phyloP scores from a whole-genome alignment of 2,113 vertebrate species.

The Psophia crepitans region DNA sequence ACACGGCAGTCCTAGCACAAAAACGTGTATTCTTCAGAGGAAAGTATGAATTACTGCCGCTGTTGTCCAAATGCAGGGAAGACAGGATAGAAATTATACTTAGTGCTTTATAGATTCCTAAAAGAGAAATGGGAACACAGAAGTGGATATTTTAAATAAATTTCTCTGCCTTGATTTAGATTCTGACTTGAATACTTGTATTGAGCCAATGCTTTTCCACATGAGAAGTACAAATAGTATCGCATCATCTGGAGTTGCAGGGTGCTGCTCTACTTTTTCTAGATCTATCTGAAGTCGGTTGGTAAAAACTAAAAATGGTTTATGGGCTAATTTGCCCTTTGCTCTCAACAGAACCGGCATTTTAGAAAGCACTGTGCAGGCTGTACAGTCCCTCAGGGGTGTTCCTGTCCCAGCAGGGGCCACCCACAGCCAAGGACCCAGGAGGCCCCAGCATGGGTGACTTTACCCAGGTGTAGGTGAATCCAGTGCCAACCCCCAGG shows the following conservation, averaged over 20 bases:
- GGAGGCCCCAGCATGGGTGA: fast-evolving
- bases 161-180: background rate
- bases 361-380: background rate
- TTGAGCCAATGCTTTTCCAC: background rate
- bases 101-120: background rate
- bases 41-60: background rate
- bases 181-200: background rate
- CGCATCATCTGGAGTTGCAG: background rate
- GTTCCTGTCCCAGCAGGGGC: background rate
- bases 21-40: fast-evolving
- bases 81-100: background rate
- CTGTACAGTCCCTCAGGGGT: background rate
- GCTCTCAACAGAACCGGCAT: background rate
- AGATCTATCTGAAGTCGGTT: background rate
- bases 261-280: fast-evolving
- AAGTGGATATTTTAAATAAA: background rate
- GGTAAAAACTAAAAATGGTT: background rate
- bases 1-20: background rate
- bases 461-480: background rate
- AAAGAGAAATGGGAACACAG: background rate
- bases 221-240: fast-evolving
- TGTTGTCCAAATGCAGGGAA: background rate
- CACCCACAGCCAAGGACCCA: fast-evolving
- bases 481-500: background rate
- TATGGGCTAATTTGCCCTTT: background rate